These are phyloP conservation scores for Murina feae DNA, from an alignment of 2,113 vertebrate species.

Conservation along the genomic window DNA sequence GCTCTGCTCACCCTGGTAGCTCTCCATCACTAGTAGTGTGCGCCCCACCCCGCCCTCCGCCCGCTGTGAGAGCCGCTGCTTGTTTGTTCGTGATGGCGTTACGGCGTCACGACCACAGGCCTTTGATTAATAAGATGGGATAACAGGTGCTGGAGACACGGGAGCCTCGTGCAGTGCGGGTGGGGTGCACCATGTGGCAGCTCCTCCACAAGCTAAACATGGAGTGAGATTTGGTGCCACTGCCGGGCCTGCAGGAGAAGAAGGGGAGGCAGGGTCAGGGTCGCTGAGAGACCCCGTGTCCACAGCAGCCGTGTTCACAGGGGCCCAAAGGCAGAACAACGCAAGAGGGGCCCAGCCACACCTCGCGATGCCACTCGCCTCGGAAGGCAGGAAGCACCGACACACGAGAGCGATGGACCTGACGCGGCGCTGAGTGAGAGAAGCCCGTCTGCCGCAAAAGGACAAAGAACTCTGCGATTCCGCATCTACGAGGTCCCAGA, in stretches of 20 bases:
- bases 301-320: accelerated
- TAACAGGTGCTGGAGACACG: accelerated
- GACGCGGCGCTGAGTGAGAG: neutral
- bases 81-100: too few relatives aligned
- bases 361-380: accelerated
- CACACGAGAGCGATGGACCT: accelerated
- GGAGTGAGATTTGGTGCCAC: too few relatives aligned
- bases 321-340: accelerated
- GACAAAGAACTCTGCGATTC: accelerated
- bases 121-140: neutral
- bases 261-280: accelerated
- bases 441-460: neutral
- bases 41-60: too few relatives aligned
- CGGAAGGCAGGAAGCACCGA: neutral
- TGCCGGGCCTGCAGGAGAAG: neutral
- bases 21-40: too few relatives aligned
- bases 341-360: neutral
- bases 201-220: neutral
- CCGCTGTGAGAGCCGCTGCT: too few relatives aligned
- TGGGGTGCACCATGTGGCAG: neutral
- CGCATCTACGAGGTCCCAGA: accelerated
- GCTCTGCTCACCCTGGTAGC: too few relatives aligned
- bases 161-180: too few relatives aligned
- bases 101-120: too few relatives aligned
- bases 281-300: accelerated